Conservation (phyloP, 2,113 vertebrate species). For the Polypterus senegalus region DNA sequence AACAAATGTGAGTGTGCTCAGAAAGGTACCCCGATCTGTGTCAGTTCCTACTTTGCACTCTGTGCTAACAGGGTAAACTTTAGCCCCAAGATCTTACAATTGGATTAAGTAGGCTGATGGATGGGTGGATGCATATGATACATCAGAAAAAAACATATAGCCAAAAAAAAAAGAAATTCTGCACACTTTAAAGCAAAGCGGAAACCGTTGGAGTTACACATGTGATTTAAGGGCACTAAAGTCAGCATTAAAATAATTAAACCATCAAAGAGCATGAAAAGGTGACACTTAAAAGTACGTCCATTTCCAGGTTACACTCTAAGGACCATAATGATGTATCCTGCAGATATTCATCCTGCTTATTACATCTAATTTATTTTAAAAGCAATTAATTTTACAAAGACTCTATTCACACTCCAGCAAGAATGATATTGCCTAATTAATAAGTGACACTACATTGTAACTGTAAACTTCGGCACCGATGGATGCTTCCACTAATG, state of each 20-base stretch:
- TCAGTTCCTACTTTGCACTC: too few species aligned
- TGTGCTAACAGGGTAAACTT: too few species aligned
- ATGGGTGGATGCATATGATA: too few species aligned
- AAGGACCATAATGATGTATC: background rate
- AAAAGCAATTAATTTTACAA: slow-evolving; percentile 4
- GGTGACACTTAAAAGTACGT: background rate
- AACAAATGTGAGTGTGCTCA: too few species aligned
- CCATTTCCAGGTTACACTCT: background rate
- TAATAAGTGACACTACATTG: slow-evolving; percentile 3
- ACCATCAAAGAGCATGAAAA: too few species aligned
- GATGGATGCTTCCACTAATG: background rate
- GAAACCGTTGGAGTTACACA: background rate
- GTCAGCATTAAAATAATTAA: background rate
- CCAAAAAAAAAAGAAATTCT: background rate
- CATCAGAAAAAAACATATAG: too few species aligned
- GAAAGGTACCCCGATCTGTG: too few species aligned
- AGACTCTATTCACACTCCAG: background rate
- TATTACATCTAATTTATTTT: slow-evolving; percentile 10
- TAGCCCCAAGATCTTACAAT: too few species aligned
- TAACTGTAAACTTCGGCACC: background rate
- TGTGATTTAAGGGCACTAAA: background rate
- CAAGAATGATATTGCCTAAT: background rate
- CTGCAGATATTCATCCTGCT: background rate
- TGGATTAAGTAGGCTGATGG: too few species aligned
- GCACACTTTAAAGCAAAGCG: background rate